Conservation (phyloP, 2,113 vertebrate species). For the Scalopus aquaticus region DNA sequence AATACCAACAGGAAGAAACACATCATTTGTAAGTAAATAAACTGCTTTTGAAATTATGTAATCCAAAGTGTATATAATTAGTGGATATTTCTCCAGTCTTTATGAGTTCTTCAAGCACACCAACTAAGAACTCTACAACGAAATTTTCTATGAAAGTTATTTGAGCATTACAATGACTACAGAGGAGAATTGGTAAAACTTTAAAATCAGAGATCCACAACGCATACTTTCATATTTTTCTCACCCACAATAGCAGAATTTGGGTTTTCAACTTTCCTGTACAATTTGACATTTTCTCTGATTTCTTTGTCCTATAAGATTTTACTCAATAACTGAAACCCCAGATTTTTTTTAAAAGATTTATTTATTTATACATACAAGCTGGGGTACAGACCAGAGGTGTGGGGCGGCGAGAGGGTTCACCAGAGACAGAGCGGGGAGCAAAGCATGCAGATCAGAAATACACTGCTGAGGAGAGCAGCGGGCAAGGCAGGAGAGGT, state of each 20-base stretch:
- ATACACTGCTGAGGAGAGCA: too few species aligned
- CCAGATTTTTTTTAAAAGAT: neutral
- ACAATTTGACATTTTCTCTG: neutral
- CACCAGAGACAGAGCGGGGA: too few species aligned
- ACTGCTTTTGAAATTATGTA: neutral
- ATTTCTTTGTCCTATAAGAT: conserved; percentile 41
- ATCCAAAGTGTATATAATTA: neutral
- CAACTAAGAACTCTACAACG: neutral
- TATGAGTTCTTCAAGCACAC: too few species aligned
- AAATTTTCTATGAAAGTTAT: neutral
- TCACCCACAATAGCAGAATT: neutral
- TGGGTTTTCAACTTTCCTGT: neutral
- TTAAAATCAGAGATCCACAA: neutral
- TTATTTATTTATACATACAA: too few species aligned
- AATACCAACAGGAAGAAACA: neutral
- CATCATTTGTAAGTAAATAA: neutral
- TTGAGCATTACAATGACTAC: neutral
- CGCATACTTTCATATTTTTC: neutral
- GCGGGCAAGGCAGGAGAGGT: too few species aligned
- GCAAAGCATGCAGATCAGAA: too few species aligned
- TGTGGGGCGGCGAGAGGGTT: too few species aligned
- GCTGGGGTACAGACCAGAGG: too few species aligned
- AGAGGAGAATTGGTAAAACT: neutral
- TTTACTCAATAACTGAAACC: neutral
- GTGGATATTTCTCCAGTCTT: neutral